A percentile compares a stretch with the other conserved stretches of the same genome.
Evolutionary conservation across 2,888 invertebrate genomes (phyloP).

Genomic region (Aplocera efformata): DNA sequence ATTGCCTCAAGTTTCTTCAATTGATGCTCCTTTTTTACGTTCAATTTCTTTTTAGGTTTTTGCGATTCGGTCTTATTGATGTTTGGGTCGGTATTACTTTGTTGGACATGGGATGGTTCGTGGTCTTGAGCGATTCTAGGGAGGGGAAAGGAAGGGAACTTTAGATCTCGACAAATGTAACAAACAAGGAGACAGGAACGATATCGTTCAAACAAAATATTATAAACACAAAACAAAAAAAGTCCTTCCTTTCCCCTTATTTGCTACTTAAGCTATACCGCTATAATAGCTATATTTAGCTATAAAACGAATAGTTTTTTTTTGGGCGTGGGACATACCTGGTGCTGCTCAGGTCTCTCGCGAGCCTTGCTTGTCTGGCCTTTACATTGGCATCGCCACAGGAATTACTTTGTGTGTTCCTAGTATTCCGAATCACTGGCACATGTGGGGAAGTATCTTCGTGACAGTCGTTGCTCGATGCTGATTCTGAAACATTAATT

Average conservation of each 20-base stretch:
- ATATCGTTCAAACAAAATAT: constrained; percentile 21
- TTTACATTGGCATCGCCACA: constrained; percentile 66
- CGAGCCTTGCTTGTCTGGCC: constrained; percentile 71
- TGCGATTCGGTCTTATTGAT: constrained; percentile 39
- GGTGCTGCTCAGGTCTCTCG: constrained; percentile 66
- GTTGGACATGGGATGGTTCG: constrained; percentile 44
- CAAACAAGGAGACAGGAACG: constrained; percentile 78
- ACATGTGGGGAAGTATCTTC: constrained; percentile 65
- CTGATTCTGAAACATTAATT: constrained; percentile 52
- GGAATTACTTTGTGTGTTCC: constrained; percentile 52
- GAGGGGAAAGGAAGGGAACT: constrained; percentile 72
- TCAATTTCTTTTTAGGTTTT: constrained; percentile 46
- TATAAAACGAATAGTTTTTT: no score
- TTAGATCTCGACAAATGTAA: constrained; percentile 33
- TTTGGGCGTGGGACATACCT: constrained; percentile 43
- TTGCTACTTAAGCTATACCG: constrained; percentile 44
- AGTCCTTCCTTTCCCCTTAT: constrained; percentile 78
- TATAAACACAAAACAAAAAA: constrained; percentile 28
- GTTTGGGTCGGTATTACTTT: constrained; percentile 52
- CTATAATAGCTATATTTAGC: no score
- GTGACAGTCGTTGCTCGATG: constrained; percentile 67
- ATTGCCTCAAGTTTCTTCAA: constrained; percentile 66
- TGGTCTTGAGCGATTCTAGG: constrained; percentile 59
- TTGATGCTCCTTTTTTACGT: constrained; percentile 56
- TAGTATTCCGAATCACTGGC: constrained; percentile 64